Evolutionary conservation across 2,888 invertebrate species (phyloP).

Genomic region (Acanthosepion pharaonis): DNA sequence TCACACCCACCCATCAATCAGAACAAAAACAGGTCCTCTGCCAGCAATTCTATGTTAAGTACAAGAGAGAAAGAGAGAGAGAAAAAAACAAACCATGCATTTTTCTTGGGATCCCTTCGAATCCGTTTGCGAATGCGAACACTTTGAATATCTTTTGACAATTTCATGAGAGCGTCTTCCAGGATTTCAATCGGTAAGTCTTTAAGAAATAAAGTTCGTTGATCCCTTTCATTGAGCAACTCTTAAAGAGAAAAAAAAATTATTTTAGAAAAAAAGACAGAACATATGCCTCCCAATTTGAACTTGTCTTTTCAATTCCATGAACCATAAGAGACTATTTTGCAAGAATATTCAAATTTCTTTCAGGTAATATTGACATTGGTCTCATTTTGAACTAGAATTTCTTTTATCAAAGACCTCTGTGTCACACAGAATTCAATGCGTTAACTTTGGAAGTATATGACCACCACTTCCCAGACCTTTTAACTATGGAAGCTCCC

Average conservation of each 20-base stretch:
- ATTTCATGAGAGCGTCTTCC: neutral
- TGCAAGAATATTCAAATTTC: too few species aligned
- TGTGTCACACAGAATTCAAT: too few species aligned
- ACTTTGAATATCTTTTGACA: neutral
- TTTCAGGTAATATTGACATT: too few species aligned
- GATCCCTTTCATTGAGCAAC: neutral
- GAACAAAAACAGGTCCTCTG: too few species aligned
- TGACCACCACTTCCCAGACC: too few species aligned
- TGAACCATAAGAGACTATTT: too few species aligned
- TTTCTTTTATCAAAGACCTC: too few species aligned
- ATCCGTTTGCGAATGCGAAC: neutral
- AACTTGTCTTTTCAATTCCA: neutral
- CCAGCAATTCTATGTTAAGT: too few species aligned
- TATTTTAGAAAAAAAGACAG: neutral
- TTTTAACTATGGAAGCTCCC: too few species aligned
- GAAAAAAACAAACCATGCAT: neutral
- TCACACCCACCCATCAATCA: too few species aligned
- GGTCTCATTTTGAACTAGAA: too few species aligned
- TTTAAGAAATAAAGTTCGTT: neutral
- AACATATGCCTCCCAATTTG: neutral
- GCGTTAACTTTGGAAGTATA: too few species aligned
- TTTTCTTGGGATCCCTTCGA: neutral
- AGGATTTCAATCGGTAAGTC: neutral
- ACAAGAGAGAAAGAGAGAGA: neutral
- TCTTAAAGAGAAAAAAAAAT: neutral